Base-by-base conservation (phyloP, 2,797 vertebrate species). In the Atherinosoma microstoma region DNA sequence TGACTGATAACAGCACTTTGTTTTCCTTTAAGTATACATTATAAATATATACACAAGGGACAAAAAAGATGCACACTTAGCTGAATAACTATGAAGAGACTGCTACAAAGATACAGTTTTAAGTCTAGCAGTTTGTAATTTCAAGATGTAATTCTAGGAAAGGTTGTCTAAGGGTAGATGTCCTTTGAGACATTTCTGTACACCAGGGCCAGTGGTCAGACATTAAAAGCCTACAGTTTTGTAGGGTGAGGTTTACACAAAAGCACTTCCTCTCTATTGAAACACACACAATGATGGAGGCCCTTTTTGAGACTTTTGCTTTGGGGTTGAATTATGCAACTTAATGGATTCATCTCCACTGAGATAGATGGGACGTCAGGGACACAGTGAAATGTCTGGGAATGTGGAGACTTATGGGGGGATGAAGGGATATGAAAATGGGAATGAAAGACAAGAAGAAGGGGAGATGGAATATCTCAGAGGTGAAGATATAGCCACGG, bases 241-340 rank as follows among this genome's bases (percentile, higher is more conserved):
- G 49, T 70, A 22, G 79, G 67, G 35, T 79, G 82, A 87, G 76
- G 77, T 79, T 75, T 75, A 59, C 73, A 89, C 79, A 90, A 89
- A 91, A 89, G 84, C 76, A 71, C 80, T 87, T 88, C 78, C 76
- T 72, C 82, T 61, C 84, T 57, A 81, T 84, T 89, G 70, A 90
- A 88, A 88, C 53, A 27, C 45, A n/a, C 66, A 91, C 87, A 89
- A 92, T 84, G 73, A 84, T 73, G 58, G 75, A 87, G 82, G 77
- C 76, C 77, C 58, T 82, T 85, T 84, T 76, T 69, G 62, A 82
- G 85, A 84, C 70, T 70, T 91, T 85, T 91, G 83, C 89, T 92
- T 85, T 83, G 80, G 57, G 86, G 90, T 83, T 85, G 83, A 89
- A 90, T 88, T 89, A 90, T 91, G 84, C 84, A 88, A 87, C 86